These are phyloP conservation scores for Seriola rivoliana DNA, from an alignment of 2,113 vertebrate species.

Conservation along the genomic window DNA sequence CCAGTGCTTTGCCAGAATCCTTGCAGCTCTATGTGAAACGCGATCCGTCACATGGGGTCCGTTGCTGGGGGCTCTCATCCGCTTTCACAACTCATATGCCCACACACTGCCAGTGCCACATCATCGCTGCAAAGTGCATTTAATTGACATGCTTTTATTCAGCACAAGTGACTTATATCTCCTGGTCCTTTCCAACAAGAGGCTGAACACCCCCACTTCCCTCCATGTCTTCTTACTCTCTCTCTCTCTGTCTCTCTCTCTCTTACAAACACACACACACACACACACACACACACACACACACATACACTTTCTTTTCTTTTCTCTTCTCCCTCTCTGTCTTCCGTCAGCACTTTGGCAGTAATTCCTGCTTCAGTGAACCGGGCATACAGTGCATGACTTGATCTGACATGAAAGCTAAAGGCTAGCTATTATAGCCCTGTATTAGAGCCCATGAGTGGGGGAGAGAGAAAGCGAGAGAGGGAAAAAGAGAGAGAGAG, in stretches of 20 bases:
- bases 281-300: slow-evolving; percentile 32
- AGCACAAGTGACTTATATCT: slow-evolving; percentile 45
- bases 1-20: slow-evolving; percentile 42
- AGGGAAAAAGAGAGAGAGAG: neutral
- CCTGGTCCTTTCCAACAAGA: slow-evolving; percentile 20
- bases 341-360: slow-evolving; percentile 82
- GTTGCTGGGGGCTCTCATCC: slow-evolving; percentile 51
- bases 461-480: neutral
- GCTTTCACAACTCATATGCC: slow-evolving; percentile 60
- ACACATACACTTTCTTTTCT: slow-evolving; percentile 23
- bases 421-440: slow-evolving; percentile 71
- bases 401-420: slow-evolving; percentile 84
- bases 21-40: slow-evolving; percentile 63
- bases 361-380: slow-evolving; percentile 82
- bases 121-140: slow-evolving; percentile 69
- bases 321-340: slow-evolving; percentile 48
- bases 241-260: neutral
- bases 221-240: neutral
- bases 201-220: slow-evolving; percentile 16
- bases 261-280: slow-evolving; percentile 8
- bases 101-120: slow-evolving; percentile 73
- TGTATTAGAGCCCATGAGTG: slow-evolving; percentile 47
- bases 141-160: slow-evolving; percentile 61
- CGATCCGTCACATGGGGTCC: slow-evolving; percentile 64
- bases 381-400: slow-evolving; percentile 65